A percentile compares a stretch with the other conserved stretches of the same genome.
These are phyloP conservation scores for Sarcophaga rosellei DNA, from an alignment of 2,888 invertebrate genomes.

Conservation along the genomic window DNA sequence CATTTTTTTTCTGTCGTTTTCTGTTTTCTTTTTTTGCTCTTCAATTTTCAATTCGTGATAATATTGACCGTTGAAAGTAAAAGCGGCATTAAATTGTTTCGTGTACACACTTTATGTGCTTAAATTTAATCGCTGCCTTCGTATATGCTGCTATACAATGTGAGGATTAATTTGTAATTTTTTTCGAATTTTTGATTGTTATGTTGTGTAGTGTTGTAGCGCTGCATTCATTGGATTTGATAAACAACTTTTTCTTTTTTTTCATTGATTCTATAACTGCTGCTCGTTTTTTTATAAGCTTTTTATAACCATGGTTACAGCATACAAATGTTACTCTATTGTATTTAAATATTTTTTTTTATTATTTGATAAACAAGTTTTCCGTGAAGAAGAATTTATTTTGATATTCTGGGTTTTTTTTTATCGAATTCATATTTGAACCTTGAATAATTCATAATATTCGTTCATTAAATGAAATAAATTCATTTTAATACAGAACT, in stretches of 20 bases:
- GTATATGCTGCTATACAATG: neutral
- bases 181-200: neutral
- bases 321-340: constrained; percentile 38
- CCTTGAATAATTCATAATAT: too few species aligned
- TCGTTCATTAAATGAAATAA: too few species aligned
- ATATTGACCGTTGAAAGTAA: constrained; percentile 68
- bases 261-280: constrained; percentile 68
- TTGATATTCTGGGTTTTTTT: neutral
- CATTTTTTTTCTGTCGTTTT: neutral
- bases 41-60: constrained; percentile 55
- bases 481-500: too few species aligned
- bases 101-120: neutral
- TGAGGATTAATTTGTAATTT: neutral
- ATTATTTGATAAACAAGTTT: constrained; percentile 36
- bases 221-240: constrained; percentile 20
- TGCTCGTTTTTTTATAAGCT: constrained; percentile 38
- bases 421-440: neutral
- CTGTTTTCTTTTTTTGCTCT: constrained; percentile 20
- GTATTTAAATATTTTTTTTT: constrained; percentile 8
- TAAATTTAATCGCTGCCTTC: neutral
- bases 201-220: neutral
- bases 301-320: constrained; percentile 51
- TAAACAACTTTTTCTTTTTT: constrained; percentile 65
- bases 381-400: constrained; percentile 14
- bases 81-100: constrained; percentile 39